Conservation (phyloP, 2,797 vertebrate genomes). For the Chromobotia macracanthus region DNA sequence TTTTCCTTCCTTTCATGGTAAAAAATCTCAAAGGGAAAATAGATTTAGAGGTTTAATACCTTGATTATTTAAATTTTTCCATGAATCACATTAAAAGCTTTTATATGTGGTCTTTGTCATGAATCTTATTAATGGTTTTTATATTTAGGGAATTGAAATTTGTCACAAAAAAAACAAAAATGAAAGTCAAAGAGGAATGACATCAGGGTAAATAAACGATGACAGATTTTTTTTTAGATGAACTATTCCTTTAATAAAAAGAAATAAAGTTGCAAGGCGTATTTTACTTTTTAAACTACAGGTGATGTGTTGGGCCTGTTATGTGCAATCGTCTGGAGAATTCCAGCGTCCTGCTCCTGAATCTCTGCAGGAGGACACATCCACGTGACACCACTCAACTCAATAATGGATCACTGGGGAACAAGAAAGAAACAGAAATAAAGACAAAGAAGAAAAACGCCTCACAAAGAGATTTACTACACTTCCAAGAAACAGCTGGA, state of each 20-base stretch:
- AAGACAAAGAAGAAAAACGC: conserved; percentile 57
- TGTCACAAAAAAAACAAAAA: neutral
- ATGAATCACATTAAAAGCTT: conserved; percentile 13
- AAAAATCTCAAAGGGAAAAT: conserved; percentile 24
- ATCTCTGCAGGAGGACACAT: conserved; percentile 64
- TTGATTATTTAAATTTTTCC: conserved; percentile 34
- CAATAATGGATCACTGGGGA: conserved; percentile 76
- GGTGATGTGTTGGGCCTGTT: conserved; percentile 34
- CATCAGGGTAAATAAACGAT: neutral
- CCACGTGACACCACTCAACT: conserved; percentile 71
- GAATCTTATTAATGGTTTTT: conserved; percentile 21
- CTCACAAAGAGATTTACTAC: conserved; percentile 70
- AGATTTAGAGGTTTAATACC: conserved; percentile 17
- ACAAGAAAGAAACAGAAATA: conserved; percentile 1
- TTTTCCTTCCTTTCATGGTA: conserved; percentile 25
- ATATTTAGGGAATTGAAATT: conserved; percentile 28
- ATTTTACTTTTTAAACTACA: neutral
- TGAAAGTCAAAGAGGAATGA: no score
- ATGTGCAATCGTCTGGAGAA: conserved; percentile 70
- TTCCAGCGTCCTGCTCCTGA: conserved; percentile 71
- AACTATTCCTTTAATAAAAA: no score
- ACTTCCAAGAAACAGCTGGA: conserved; percentile 72
- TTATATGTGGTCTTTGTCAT: conserved; percentile 32
- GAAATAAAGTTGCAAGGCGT: neutral
- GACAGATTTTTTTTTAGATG: no score